These are phyloP conservation scores for Acholoe squamosa DNA, from an alignment of 2,888 invertebrate species.

Conservation along the genomic window DNA sequence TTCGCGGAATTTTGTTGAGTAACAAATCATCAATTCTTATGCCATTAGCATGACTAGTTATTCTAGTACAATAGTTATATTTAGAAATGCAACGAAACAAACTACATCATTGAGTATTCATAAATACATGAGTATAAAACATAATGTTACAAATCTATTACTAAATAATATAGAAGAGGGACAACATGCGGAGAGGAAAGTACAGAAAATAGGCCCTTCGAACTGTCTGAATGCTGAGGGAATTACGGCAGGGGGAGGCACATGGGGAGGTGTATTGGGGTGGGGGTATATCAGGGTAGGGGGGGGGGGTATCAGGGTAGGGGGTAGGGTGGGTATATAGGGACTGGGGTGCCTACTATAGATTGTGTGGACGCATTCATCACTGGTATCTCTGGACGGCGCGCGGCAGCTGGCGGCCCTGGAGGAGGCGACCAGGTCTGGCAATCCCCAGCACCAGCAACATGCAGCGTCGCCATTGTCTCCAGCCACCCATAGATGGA, in stretches of 20 bases:
- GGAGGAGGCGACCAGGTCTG: background rate
- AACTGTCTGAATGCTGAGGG: too few species aligned
- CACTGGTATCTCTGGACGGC: background rate
- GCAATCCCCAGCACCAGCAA: constrained; percentile 16
- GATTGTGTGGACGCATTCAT: background rate
- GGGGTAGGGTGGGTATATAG: background rate
- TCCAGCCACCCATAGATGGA: background rate
- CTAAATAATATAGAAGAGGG: too few species aligned
- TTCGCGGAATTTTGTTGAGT: too few species aligned
- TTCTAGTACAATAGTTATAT: too few species aligned
- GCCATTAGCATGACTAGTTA: too few species aligned
- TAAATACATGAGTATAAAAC: too few species aligned
- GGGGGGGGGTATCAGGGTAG: background rate
- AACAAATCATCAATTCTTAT: too few species aligned
- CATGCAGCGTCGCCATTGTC: background rate
- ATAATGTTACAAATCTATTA: too few species aligned
- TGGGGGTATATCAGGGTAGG: background rate
- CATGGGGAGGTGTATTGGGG: background rate
- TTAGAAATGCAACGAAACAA: too few species aligned
- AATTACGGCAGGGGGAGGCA: background rate
- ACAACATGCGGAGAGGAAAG: too few species aligned
- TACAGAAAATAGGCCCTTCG: too few species aligned
- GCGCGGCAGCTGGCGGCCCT: background rate
- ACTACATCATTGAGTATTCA: too few species aligned
- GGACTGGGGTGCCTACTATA: background rate